Percentiles rank a stretch among this genome's conserved stretches.
Evolutionary conservation across 2,113 vertebrate genomes (phyloP).

Genomic region (Malurus cyaneus): DNA sequence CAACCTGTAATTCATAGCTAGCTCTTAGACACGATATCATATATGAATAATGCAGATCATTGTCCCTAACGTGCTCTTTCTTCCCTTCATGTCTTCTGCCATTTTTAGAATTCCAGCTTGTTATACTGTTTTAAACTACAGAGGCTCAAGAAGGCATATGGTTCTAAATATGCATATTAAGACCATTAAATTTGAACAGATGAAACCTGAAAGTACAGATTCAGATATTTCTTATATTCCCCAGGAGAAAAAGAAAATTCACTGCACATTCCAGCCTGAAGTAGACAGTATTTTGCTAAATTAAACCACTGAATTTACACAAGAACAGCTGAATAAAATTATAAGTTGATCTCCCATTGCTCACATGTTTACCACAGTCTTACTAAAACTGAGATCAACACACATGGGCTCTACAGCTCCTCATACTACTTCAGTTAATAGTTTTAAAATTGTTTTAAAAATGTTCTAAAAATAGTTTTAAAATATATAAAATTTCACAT

Average conservation of each 20-base stretch:
- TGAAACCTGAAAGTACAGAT: neutral
- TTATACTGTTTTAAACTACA: neutral
- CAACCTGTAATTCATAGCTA: neutral
- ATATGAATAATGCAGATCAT: neutral
- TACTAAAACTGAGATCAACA: conserved; percentile 1
- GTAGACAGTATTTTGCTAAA: neutral
- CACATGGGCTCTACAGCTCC: neutral
- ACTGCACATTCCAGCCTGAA: neutral
- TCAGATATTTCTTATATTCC: neutral
- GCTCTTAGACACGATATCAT: neutral
- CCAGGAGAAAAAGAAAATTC: neutral
- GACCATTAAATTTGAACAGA: neutral
- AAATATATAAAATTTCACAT: neutral
- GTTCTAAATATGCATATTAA: neutral
- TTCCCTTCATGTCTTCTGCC: neutral
- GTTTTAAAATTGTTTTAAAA: neutral
- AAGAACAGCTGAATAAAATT: neutral
- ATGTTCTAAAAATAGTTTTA: neutral
- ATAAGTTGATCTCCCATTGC: neutral
- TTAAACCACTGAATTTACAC: neutral
- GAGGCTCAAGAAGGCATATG: neutral
- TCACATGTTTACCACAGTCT: neutral
- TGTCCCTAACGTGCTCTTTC: neutral
- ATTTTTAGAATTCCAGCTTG: neutral
- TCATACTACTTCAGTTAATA: neutral